Evolutionary conservation across 2,888 invertebrate species (phyloP).

Genomic region (Mimas tiliae): DNA sequence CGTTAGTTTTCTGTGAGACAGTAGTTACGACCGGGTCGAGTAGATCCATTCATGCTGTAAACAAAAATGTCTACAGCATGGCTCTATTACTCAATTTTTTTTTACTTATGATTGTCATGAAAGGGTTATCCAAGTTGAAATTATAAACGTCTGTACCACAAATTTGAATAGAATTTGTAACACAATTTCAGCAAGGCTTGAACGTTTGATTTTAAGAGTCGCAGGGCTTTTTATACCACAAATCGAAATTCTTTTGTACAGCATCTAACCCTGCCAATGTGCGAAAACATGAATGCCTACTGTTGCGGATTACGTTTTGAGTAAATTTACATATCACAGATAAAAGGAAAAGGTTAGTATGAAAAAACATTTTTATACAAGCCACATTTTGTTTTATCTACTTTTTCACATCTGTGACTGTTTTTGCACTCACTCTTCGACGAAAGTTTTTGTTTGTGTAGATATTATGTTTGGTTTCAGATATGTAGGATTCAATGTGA

Average conservation of each 20-base stretch:
- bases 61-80: too few relatives aligned
- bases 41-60: too few relatives aligned
- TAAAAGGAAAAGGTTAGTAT: constrained; percentile 34
- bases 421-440: not conserved
- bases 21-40: too few relatives aligned
- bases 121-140: not conserved
- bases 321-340: constrained; percentile 39
- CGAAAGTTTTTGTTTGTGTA: not conserved
- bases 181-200: not conserved
- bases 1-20: too few relatives aligned
- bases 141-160: not conserved
- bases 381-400: constrained; percentile 16
- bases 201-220: not conserved
- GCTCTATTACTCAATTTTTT: too few relatives aligned
- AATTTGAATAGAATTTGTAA: not conserved
- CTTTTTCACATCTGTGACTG: constrained; percentile 12
- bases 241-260: constrained; percentile 18
- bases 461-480: not conserved
- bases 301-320: constrained; percentile 37
- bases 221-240: constrained; percentile 8
- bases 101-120: not conserved
- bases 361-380: constrained; percentile 25
- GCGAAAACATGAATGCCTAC: constrained; percentile 31
- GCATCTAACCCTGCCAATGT: constrained; percentile 24
- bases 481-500: not conserved